Evolutionary conservation across 2,113 vertebrate genomes (phyloP).

Genomic region (Urocynchramus pylzowi): DNA sequence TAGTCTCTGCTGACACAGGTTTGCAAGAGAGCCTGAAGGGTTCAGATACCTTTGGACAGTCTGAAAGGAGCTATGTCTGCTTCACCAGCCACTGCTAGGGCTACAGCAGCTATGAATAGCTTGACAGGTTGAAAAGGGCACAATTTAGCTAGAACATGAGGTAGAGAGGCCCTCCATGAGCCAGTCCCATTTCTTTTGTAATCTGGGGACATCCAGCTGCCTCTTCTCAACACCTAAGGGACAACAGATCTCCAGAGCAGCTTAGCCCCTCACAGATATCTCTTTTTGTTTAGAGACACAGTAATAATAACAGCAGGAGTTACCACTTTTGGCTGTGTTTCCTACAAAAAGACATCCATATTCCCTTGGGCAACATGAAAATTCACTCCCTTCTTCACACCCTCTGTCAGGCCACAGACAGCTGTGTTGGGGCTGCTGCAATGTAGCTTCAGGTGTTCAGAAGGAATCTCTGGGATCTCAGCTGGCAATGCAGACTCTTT

Average conservation of each 20-base stretch:
- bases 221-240: not conserved
- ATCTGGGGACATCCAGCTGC: not conserved
- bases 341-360: not conserved
- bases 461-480: not conserved
- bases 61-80: not conserved
- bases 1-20: not conserved
- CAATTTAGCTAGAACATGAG: not conserved
- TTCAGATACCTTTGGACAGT: not conserved
- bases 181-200: not conserved
- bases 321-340: not conserved
- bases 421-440: not conserved
- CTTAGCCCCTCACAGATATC: not conserved
- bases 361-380: not conserved
- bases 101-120: not conserved
- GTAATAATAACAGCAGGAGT: not conserved
- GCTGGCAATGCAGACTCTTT: not conserved
- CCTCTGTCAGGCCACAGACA: not conserved
- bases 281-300: not conserved
- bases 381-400: not conserved
- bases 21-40: not conserved
- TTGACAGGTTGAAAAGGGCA: not conserved
- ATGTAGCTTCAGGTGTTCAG: not conserved
- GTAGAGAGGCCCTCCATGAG: not conserved
- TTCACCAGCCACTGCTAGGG: not conserved
- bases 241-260: not conserved